phyloP scores from a whole-genome alignment of 2,888 invertebrate species.

The Sinelater perroti region DNA sequence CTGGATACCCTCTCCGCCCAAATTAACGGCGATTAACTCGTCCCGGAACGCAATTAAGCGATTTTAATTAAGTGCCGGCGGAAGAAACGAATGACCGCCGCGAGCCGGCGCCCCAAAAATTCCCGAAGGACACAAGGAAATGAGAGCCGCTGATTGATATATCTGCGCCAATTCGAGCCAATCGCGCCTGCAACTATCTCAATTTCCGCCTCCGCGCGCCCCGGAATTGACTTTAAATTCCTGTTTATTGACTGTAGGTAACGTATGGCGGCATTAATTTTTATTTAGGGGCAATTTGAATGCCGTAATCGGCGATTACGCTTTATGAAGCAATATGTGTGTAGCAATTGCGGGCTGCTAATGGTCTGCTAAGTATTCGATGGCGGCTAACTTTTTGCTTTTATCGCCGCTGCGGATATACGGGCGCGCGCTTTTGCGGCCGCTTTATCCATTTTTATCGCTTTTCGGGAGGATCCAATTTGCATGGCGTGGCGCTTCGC shows the following conservation, averaged over 20 bases:
- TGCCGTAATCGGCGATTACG: slow-evolving; percentile 40
- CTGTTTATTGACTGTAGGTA: slow-evolving; percentile 43
- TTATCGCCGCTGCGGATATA: too few relatives aligned
- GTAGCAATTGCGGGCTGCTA: slow-evolving; percentile 37
- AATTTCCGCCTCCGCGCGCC: slow-evolving; percentile 39
- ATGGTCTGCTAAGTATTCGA: slow-evolving; percentile 34
- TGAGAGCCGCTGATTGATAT: slow-evolving; percentile 47
- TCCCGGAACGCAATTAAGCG: too few relatives aligned
- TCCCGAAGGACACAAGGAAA: slow-evolving; percentile 41
- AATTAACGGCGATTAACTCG: too few relatives aligned
- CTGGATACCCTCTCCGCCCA: too few relatives aligned
- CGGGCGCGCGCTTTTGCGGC: too few relatives aligned
- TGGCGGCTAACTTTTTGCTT: slow-evolving; percentile 9
- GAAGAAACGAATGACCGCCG: too few relatives aligned
- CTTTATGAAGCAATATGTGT: slow-evolving; percentile 37
- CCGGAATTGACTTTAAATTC: slow-evolving; percentile 48
- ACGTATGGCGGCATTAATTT: slow-evolving; percentile 42
- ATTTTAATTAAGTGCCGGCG: too few relatives aligned
- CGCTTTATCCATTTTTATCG: too few relatives aligned
- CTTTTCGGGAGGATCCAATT: too few relatives aligned
- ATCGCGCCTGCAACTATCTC: slow-evolving; percentile 44
- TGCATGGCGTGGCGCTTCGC: too few relatives aligned
- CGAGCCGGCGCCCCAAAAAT: slow-evolving; percentile 21
- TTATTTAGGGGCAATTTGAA: slow-evolving; percentile 42
- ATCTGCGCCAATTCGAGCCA: slow-evolving; percentile 44